Base-by-base conservation (phyloP, 2,113 vertebrate species). In the Poeciliopsis occidentalis region DNA sequence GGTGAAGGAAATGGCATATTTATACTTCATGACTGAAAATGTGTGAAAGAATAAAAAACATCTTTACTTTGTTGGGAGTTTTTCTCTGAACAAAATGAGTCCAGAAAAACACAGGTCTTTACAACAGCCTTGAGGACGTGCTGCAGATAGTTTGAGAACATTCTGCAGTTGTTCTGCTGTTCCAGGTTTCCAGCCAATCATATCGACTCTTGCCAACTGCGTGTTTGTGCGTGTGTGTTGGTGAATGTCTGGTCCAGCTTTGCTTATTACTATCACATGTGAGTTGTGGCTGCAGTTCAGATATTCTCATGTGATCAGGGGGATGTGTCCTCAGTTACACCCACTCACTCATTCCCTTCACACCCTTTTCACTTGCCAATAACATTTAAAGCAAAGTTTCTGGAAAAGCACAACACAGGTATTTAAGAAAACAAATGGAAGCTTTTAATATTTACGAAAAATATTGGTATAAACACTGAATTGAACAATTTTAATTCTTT, bases 191-290 rank as follows among this genome's bases (percentile, higher is more conserved):
- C 85, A 85, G 74, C 67, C 72, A 85, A n/a, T 71, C 31, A 2
- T 71, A 72, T 67, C 34, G 69, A 69, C 62, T 89, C 80, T 65
- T 61, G 80, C 79, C 83, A 79, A 68, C 63, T 67, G 22, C 65
- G 51, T 71, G 66, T 74, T 75, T 73, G 37, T 62, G 22, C 63
- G 37, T 72, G 67, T 63, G 71, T 75, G 70, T 54, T 34, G 63
- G 19, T 44, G 74, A n/a, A 63, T 37, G 39, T 72, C 41, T 71
- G 10, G 57, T 81, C 75, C 83, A 82, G 32, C 69, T 32, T 30
- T 37, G 51, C 76, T 93, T 86, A 92, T 92, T 2, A 29, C 75
- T 91, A 85, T 85, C 93, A 89, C 76, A 87, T 91, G 88, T 92
- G 85, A 73, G 78, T 60, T 8, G 29, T 80, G 84, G 83, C 78